Percentiles rank a stretch among this genome's conserved stretches.
Evolutionary conservation across 1,140 invertebrate species (phyloP).

Genomic region (Micrasema minimum): DNA sequence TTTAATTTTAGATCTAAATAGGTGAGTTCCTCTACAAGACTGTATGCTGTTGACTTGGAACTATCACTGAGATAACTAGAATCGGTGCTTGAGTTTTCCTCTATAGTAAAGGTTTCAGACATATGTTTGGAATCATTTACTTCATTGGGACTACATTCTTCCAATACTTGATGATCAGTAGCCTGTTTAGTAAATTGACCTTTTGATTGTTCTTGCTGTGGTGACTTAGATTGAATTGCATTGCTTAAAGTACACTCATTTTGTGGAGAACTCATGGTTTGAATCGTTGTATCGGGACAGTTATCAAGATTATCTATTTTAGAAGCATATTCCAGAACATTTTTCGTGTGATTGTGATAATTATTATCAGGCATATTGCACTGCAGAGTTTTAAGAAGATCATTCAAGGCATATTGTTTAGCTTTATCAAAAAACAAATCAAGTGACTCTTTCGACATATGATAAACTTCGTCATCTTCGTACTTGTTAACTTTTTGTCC

Average conservation of each 20-base stretch:
- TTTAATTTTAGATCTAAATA: no score
- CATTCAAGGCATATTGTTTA: slow-evolving; percentile 35
- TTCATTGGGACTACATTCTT: slow-evolving; percentile 6
- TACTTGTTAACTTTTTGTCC: slow-evolving; percentile 32
- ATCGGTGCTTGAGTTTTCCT: slow-evolving; percentile 16
- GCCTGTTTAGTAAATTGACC: background rate
- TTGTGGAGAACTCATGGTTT: background rate
- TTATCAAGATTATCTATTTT: slow-evolving; percentile 1
- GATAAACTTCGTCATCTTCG: slow-evolving; percentile 21
- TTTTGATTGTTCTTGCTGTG: background rate
- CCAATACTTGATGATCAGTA: background rate
- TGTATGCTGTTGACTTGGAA: slow-evolving; percentile 41
- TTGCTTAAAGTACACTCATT: slow-evolving; percentile 4
- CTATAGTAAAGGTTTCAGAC: slow-evolving; percentile 26
- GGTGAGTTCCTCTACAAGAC: slow-evolving; percentile 37
- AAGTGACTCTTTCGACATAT: slow-evolving; percentile 32
- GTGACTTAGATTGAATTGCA: background rate
- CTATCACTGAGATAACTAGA: slow-evolving; percentile 32
- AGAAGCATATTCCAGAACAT: slow-evolving; percentile 3
- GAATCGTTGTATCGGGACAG: background rate
- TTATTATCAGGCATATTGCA: background rate
- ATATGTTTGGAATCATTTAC: slow-evolving; percentile 12
- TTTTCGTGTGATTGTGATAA: background rate
- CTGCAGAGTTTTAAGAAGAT: slow-evolving; percentile 26
- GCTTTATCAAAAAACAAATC: slow-evolving; percentile 39